Percentiles rank a stretch among this genome's conserved stretches.
phyloP scores from a whole-genome alignment of 1,140 invertebrate genomes.

The Tribolium madens region DNA sequence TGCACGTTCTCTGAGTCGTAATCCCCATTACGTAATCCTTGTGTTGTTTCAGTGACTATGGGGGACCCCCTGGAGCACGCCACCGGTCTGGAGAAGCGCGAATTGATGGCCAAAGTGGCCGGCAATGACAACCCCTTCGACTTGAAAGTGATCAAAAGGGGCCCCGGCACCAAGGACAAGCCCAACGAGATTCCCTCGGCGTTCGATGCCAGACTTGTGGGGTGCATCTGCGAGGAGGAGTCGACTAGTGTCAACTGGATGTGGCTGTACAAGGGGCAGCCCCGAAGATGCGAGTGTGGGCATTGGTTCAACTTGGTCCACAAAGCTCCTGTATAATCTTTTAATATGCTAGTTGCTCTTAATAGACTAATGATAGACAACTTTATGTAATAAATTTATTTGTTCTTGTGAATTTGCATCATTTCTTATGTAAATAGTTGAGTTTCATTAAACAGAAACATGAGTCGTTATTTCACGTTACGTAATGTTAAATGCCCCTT shows the following conservation, averaged over 20 bases:
- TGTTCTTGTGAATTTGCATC: constrained; percentile 16
- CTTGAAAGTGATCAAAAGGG: constrained; percentile 83
- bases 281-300: constrained; percentile 94
- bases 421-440: constrained; percentile 36
- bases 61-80: constrained; percentile 91
- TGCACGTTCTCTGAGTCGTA: constrained; percentile 17
- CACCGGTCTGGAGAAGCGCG: constrained; percentile 91
- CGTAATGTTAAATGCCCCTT: too few species aligned
- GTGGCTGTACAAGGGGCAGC: constrained; percentile 89
- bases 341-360: constrained; percentile 10
- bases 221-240: constrained; percentile 97
- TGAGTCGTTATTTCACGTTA: not conserved
- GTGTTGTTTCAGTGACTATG: constrained; percentile 70
- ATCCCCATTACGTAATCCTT: constrained; percentile 52
- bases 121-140: constrained; percentile 95
- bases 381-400: constrained; percentile 41
- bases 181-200: constrained; percentile 93
- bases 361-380: constrained; percentile 39
- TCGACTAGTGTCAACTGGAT: constrained; percentile 90
- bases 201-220: constrained; percentile 89
- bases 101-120: constrained; percentile 84
- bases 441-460: constrained; percentile 2
- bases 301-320: constrained; percentile 95
- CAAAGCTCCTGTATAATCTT: constrained; percentile 73
- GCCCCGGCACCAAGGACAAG: constrained; percentile 83